A percentile compares a stretch with the other conserved stretches of the same genome.
phyloP scores from a whole-genome alignment of 2,797 vertebrate species.

The Euthynnus affinis region DNA sequence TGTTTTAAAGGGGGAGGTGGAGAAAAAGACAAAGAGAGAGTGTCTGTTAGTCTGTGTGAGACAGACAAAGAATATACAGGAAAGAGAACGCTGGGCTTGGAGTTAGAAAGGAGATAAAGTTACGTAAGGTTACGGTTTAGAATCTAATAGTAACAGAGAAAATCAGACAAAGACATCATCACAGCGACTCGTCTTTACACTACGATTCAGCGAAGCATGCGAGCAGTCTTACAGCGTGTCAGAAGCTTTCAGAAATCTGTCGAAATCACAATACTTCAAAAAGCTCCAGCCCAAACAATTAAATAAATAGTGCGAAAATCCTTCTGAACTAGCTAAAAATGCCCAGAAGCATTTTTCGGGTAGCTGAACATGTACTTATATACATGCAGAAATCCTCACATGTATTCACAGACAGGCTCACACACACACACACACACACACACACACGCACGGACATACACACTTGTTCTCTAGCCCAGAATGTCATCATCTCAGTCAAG shows the following conservation, averaged over 20 bases:
- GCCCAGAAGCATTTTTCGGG: background rate
- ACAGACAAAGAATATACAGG: constrained; percentile 4
- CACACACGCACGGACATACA: constrained; percentile 15
- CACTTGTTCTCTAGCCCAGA: constrained; percentile 25
- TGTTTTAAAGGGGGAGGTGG: constrained; percentile 41
- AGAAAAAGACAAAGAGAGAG: background rate
- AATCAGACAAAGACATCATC: background rate
- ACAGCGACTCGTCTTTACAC: constrained; percentile 14
- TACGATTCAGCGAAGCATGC: constrained; percentile 9
- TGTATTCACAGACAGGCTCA: background rate
- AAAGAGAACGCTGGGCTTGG: background rate
- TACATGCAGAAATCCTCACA: constrained; percentile 11
- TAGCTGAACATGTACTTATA: constrained; percentile 14
- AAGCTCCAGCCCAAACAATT: constrained; percentile 12
- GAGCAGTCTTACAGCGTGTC: background rate
- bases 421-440: constrained; percentile 9
- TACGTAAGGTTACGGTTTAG: constrained; percentile 2
- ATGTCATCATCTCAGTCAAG: constrained; percentile 67
- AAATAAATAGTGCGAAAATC: constrained; percentile 18
- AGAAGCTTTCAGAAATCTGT: constrained; percentile 19
- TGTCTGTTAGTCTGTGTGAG: constrained; percentile 1
- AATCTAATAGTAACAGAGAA: background rate
- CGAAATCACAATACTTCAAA: constrained; percentile 1
- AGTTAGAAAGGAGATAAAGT: background rate
- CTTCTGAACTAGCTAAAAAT: constrained; percentile 10